phyloP scores from a whole-genome alignment of 2,888 invertebrate genomes.

The Glaucopsyche alexis region DNA sequence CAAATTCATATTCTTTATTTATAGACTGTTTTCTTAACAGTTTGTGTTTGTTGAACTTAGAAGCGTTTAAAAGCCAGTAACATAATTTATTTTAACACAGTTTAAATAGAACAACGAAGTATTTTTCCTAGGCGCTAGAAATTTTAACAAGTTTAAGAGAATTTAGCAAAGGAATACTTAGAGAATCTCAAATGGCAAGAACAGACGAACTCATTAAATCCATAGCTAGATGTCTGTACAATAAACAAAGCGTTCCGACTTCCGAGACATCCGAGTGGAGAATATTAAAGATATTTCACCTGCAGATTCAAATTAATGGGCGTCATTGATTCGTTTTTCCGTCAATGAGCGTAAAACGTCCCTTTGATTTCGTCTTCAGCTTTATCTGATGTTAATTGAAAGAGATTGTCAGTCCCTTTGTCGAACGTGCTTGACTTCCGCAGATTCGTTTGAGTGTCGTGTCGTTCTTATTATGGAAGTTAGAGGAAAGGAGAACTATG shows the following conservation, averaged over 20 bases:
- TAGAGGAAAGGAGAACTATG: no score
- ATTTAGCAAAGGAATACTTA: constrained; percentile 40
- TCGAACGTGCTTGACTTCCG: not conserved
- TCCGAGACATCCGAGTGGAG: constrained; percentile 23
- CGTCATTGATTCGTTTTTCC: constrained; percentile 29
- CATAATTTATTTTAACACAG: no score
- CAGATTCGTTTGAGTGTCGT: constrained; percentile 13
- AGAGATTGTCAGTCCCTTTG: constrained; percentile 29
- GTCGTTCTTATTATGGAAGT: not conserved
- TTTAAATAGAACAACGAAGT: not conserved
- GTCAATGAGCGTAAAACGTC: constrained; percentile 34
- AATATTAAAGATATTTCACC: constrained; percentile 34
- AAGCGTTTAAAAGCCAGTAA: no score
- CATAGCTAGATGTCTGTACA: constrained; percentile 32
- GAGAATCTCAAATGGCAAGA: constrained; percentile 40
- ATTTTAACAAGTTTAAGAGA: constrained; percentile 39
- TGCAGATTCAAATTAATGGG: constrained; percentile 34
- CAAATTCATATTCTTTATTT: no score
- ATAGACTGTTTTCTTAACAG: no score
- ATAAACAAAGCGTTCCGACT: constrained; percentile 33
- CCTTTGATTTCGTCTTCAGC: constrained; percentile 32
- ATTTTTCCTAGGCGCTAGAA: constrained; percentile 31
- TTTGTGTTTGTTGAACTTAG: no score
- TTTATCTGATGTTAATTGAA: constrained; percentile 33
- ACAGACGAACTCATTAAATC: constrained; percentile 37